Evolutionary conservation across 2,797 vertebrate genomes (phyloP), one percentile per base, ranked within the genome.

Genomic region (Anisognathus igniventris): DNA sequence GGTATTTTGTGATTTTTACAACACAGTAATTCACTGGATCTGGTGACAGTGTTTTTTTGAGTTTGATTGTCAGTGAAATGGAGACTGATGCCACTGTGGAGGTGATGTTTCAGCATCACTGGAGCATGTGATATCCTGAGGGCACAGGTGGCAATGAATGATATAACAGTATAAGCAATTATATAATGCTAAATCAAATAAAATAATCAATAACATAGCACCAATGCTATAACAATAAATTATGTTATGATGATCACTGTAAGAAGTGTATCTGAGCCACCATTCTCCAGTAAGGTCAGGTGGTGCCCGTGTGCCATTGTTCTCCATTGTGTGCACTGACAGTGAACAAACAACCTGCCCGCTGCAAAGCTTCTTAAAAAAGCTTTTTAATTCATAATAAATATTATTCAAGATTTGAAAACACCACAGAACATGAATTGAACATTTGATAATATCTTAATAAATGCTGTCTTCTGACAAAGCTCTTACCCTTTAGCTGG

Each of bases 391-490:
- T 40, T 40, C 16, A 40, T 40, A 40, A 40, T 40, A 40, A 40
- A 40, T 40, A 40, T 40, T 40, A 40, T 86, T 42, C 11, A 47
- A 61, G n/a, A 61, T 83, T 50, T 86, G 75, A 79, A 94, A 75
- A 61, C n/a, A 31, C 8, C 17, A 6, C 51, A 35, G 30, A 78
- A 66, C 13, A 21, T 47, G 80, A 75, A 50, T 22, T 78, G 27
- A 57, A 35, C 67, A 58, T 93, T 71, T 85, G 60, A 58, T 87
- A 87, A n/a, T 51, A 86, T 48, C 57, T 81, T 91, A 78, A 84
- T 93, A 90, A 73, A 60, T 60, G 9, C 40, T 66, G 48, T 90
- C 37, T 77, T 96, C 90, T 95, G 74, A 79, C 77, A 92, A 85
- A 85, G 45, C 86, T 85, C 47, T 92, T 94, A 64, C 42, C 30